Evolutionary conservation across 1,140 invertebrate species (phyloP), one percentile per base, ranked within the genome.

Genomic region (Drosophila baimaii): DNA sequence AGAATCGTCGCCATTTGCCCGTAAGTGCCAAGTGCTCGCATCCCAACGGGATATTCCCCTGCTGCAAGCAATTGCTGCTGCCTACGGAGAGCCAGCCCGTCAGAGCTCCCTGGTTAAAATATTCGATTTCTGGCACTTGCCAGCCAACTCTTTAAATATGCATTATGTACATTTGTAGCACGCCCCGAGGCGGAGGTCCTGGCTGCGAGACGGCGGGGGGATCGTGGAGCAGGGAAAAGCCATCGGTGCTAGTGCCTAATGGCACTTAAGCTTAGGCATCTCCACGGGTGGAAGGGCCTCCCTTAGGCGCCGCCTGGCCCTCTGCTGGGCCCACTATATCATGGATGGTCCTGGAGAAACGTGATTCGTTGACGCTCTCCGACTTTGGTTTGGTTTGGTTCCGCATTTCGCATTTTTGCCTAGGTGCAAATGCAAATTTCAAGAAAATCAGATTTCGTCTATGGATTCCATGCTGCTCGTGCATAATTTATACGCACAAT

Each of bases 51-150:
- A 63, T 39, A 54, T 63, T 35, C 43, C 51, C 43, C 31, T 43
- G 65, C 58, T 77, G 73, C 56, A 65, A 41, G 56, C 64, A 55
- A 68, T 68, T 70, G 43, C 63, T 49, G 37, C 52, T 76, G 52
- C 58, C 73, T 66, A 57, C 79, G 19, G 57, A 57, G 57, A 78
- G 31, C 10, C 69, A 78, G 31, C 10, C 69, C 56, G n/a, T 57
- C 57, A 69, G 54, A 71, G 17, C 43, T 71, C 47, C 52, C 71
- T 35, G 79, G 81, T 73, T 88, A 86, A 86, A 88, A 88, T 86
- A 86, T 86, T 86, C 83, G 82, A 86, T 86, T 86, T 86, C 86
- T 86, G 79, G 82, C 83, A 88, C 82, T 86, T 86, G 71, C 82
- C 82, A 83, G 79, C 49, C 76, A 86, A 77, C 83, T 88, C 82